Conservation (phyloP, 2,888 invertebrate species). For the Patella ulyssiponensis region DNA sequence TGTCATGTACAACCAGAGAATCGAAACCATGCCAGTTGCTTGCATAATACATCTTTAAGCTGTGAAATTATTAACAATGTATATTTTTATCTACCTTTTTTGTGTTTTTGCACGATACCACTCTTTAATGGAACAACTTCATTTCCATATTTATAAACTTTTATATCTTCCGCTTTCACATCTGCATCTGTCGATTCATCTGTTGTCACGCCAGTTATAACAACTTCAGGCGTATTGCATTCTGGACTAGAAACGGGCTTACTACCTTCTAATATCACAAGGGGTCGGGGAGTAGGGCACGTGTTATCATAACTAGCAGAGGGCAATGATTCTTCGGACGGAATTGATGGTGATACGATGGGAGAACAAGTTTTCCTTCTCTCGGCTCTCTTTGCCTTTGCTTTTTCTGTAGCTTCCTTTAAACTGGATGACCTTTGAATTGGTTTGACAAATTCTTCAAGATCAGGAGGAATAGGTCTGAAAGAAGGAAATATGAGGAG, state of each 20-base stretch:
- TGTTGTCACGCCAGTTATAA: neutral
- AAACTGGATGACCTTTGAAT: conserved; percentile 65
- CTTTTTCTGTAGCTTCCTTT: conserved; percentile 50
- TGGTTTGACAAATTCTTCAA: conserved; percentile 37
- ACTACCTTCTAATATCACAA: neutral
- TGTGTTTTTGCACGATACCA: conserved; percentile 58
- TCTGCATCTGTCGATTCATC: neutral
- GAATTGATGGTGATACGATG: conserved; percentile 28
- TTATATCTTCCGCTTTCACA: conserved; percentile 31
- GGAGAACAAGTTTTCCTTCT: conserved; percentile 64
- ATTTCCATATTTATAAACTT: conserved; percentile 50
- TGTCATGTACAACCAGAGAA: too few species aligned
- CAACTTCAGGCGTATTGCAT: neutral
- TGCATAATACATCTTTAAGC: neutral
- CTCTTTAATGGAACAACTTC: conserved; percentile 53
- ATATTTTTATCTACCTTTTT: conserved; percentile 44
- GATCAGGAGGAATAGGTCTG: too few species aligned
- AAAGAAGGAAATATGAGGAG: too few species aligned
- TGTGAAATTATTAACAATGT: neutral
- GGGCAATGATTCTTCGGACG: neutral
- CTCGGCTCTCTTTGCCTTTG: conserved; percentile 50
- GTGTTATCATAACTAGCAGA: neutral
- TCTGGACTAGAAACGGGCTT: neutral
- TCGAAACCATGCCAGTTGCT: too few species aligned
- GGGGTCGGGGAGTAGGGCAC: neutral